Conservation (phyloP, 1,140 invertebrate species). For the Amphibalanus amphitrite region DNA sequence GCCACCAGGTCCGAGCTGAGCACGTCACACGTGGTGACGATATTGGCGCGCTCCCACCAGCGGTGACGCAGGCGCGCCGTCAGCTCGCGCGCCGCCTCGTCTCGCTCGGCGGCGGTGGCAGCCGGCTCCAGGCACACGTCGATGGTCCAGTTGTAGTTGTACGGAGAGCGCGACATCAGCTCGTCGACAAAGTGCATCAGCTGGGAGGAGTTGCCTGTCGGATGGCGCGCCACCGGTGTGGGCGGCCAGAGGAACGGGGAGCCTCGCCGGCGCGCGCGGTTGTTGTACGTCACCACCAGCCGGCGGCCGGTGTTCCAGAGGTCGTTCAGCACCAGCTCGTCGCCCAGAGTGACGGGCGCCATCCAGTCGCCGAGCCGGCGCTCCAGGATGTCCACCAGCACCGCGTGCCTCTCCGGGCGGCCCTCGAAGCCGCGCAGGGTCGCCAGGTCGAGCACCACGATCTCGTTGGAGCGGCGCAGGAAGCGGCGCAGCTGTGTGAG, state of each 20-base stretch:
- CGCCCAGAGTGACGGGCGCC: constrained; percentile 28
- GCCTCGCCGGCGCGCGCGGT: background rate
- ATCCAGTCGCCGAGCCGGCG: constrained; percentile 32
- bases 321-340: constrained; percentile 28
- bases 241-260: constrained; percentile 23
- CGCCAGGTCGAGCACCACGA: constrained; percentile 23
- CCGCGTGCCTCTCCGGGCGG: constrained; percentile 26
- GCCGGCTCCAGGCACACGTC: background rate
- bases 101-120: background rate
- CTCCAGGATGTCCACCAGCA: constrained; percentile 31
- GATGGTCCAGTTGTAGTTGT: background rate
- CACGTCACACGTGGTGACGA: constrained; percentile 42
- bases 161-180: constrained; percentile 16
- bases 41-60: constrained; percentile 36
- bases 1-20: constrained; percentile 37
- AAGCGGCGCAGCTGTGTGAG: constrained; percentile 20
- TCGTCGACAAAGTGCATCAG: constrained; percentile 40
- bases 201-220: constrained; percentile 34
- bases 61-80: constrained; percentile 33
- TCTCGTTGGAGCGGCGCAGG: constrained; percentile 21
- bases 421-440: constrained; percentile 20
- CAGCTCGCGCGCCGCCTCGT: background rate
- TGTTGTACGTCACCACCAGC: constrained; percentile 35
- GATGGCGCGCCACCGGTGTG: constrained; percentile 19
- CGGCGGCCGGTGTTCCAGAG: constrained; percentile 34